These are phyloP conservation scores for Chromoteleia sp. DNA, from an alignment of 2,888 invertebrate species.

Conservation along the genomic window DNA sequence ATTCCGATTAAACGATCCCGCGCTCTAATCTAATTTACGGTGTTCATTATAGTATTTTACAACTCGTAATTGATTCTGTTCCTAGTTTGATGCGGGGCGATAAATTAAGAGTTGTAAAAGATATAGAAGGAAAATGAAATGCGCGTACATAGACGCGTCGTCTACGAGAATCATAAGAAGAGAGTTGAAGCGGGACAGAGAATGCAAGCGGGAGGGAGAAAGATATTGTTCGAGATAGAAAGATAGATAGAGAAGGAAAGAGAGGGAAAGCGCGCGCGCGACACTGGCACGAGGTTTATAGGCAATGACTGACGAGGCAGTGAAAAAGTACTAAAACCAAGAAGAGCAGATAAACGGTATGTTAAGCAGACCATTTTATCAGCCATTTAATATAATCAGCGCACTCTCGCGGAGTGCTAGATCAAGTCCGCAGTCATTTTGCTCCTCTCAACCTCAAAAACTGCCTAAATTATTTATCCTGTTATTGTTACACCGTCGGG, in stretches of 20 bases:
- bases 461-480: slow-evolving; percentile 43
- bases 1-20: slow-evolving; percentile 36
- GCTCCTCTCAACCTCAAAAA: slow-evolving; percentile 14
- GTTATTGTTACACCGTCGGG: slow-evolving; percentile 35
- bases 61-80: slow-evolving; percentile 53
- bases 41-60: slow-evolving; percentile 50
- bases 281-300: slow-evolving; percentile 79
- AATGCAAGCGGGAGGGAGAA: slow-evolving; percentile 11
- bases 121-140: slow-evolving; percentile 45
- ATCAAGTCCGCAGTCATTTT: slow-evolving; percentile 73
- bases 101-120: slow-evolving; percentile 56
- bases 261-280: slow-evolving; percentile 26
- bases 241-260: slow-evolving; percentile 45
- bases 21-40: slow-evolving; percentile 42
- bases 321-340: slow-evolving; percentile 84
- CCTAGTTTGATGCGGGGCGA: slow-evolving; percentile 37
- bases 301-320: slow-evolving; percentile 84
- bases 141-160: slow-evolving; percentile 30
- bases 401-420: slow-evolving; percentile 76
- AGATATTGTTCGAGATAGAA: too few species aligned
- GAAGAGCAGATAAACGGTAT: slow-evolving; percentile 84
- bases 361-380: slow-evolving; percentile 84
- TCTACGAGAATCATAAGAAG: slow-evolving; percentile 36
- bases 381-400: slow-evolving; percentile 84
- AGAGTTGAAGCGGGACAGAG: slow-evolving; percentile 38